Conservation (phyloP, 2,797 vertebrate genomes). For the Onychomys leucogaster region DNA sequence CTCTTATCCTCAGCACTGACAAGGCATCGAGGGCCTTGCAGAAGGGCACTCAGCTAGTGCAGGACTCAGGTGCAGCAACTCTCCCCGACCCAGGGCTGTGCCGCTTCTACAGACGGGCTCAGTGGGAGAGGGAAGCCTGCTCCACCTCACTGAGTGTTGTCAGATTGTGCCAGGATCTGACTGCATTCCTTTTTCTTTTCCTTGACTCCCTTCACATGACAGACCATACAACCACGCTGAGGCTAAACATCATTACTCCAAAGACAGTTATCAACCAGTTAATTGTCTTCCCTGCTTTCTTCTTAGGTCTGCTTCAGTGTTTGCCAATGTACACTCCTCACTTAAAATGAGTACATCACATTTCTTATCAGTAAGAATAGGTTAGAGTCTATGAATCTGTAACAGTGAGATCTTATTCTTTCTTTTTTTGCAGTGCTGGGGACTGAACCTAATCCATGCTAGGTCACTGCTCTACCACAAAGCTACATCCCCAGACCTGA, state of each 20-base stretch:
- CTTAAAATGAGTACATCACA: not conserved
- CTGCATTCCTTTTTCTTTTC: not conserved
- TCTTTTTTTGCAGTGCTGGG: not conserved
- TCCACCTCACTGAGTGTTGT: not conserved
- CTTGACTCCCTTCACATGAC: not conserved
- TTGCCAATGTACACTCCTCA: not conserved
- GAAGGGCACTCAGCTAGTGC: not conserved
- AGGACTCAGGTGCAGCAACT: not conserved
- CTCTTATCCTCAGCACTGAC: conserved; percentile 5
- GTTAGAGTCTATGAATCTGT: not conserved
- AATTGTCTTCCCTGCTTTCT: not conserved
- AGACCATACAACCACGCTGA: not conserved
- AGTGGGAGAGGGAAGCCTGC: not conserved
- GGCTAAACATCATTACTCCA: not conserved
- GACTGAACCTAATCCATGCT: not conserved
- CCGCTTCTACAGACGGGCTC: not conserved
- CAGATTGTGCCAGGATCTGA: not conserved
- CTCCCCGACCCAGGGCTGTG: not conserved
- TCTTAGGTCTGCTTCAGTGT: conserved; percentile 23
- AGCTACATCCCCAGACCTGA: not conserved
- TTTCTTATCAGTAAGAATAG: conserved; percentile 54
- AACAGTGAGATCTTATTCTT: conserved; percentile 21
- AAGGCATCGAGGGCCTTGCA: not conserved
- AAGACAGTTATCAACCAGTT: conserved; percentile 47
- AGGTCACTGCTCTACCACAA: not conserved